phyloP scores from a whole-genome alignment of 2,113 vertebrate genomes.

The Patagioenas fasciata region DNA sequence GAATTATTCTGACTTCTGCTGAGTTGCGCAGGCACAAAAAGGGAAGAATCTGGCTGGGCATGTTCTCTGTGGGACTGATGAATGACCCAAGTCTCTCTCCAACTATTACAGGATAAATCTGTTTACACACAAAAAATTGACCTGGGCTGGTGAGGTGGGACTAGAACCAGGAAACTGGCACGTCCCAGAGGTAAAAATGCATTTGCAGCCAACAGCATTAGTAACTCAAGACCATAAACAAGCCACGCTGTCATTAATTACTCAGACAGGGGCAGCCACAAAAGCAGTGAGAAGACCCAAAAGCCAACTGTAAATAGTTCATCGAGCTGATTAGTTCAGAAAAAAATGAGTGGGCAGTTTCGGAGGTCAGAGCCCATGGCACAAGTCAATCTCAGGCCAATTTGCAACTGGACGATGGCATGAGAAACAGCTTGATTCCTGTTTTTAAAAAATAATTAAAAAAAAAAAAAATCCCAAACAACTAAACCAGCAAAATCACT shows the following conservation, averaged over 20 bases:
- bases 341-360: conserved; percentile 62
- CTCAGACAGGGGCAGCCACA: conserved; percentile 67
- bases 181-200: conserved; percentile 72
- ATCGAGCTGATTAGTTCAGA: conserved; percentile 59
- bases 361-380: conserved; percentile 55
- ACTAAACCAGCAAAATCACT: background rate
- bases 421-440: conserved; percentile 29
- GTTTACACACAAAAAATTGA: conserved; percentile 74
- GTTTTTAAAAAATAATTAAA: background rate
- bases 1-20: background rate
- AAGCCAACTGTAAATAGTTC: conserved; percentile 72
- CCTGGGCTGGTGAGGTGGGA: conserved; percentile 71
- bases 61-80: conserved; percentile 56
- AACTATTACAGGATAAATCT: conserved; percentile 73
- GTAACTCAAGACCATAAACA: conserved; percentile 76
- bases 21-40: background rate
- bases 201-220: conserved; percentile 73
- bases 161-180: conserved; percentile 67
- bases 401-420: conserved; percentile 47
- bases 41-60: conserved; percentile 1
- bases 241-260: conserved; percentile 71
- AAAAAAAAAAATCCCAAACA: background rate
- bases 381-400: conserved; percentile 47
- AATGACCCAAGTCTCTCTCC: conserved; percentile 53
- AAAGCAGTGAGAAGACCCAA: conserved; percentile 68